These are phyloP conservation scores for Hybos culiciformis DNA, from an alignment of 2,888 invertebrate genomes.

Conservation along the genomic window DNA sequence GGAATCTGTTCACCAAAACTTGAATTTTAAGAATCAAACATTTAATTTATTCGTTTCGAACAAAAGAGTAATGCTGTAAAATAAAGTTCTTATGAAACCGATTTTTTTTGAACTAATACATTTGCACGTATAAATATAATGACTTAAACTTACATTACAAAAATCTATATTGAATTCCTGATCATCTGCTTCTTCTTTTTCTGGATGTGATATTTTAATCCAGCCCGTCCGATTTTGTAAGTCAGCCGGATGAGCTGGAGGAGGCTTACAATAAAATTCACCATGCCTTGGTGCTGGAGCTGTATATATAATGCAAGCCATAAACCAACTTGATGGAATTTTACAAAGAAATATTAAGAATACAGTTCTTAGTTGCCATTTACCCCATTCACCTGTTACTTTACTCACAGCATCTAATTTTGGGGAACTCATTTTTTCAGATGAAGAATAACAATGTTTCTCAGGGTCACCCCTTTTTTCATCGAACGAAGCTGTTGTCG, in stretches of 20 bases:
- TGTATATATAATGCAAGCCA: slow-evolving; percentile 39
- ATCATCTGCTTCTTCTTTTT: slow-evolving; percentile 31
- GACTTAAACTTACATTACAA: too few relatives aligned
- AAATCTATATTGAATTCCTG: slow-evolving; percentile 34
- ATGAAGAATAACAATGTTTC: too few relatives aligned
- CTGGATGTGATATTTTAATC: slow-evolving; percentile 35
- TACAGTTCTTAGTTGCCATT: slow-evolving; percentile 37
- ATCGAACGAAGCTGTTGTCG: too few relatives aligned
- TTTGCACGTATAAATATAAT: too few relatives aligned
- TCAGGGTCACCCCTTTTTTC: too few relatives aligned
- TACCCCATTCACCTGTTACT: slow-evolving; percentile 36
- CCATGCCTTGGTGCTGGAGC: slow-evolving; percentile 36
- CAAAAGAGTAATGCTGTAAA: too few relatives aligned
- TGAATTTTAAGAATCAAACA: too few relatives aligned
- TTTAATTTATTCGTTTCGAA: too few relatives aligned
- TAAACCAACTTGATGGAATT: slow-evolving; percentile 39
- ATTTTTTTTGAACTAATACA: too few relatives aligned
- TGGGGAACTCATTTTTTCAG: too few relatives aligned
- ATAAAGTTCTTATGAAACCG: too few relatives aligned
- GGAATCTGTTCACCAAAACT: too few relatives aligned
- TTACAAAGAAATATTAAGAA: slow-evolving; percentile 36
- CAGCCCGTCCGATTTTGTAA: slow-evolving; percentile 30
- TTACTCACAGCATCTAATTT: slow-evolving; percentile 36
- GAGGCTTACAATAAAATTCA: slow-evolving; percentile 37
- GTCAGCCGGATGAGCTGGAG: slow-evolving; percentile 23